Percentiles rank a stretch among this genome's conserved stretches.
Evolutionary conservation across 1,140 invertebrate species (phyloP).

Genomic region (Penaeus chinensis): DNA sequence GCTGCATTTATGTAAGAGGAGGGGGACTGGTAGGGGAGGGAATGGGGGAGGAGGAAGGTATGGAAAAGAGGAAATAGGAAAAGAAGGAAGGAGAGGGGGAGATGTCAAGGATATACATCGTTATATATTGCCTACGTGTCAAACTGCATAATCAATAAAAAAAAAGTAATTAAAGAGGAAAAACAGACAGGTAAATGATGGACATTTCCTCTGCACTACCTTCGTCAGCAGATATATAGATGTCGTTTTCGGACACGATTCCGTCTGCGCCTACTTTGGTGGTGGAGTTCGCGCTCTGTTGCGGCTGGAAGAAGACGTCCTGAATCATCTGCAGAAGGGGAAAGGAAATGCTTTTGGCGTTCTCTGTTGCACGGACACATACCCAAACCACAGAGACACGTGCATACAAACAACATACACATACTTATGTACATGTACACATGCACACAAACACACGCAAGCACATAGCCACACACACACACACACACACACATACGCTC

Average conservation of each 20-base stretch:
- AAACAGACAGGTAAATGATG: background rate
- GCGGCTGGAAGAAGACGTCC: background rate
- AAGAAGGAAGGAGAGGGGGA: background rate
- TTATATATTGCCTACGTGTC: too few relatives aligned
- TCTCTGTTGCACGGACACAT: too few relatives aligned
- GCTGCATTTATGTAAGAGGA: background rate
- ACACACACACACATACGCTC: too few relatives aligned
- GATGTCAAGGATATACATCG: background rate
- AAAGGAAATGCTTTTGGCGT: background rate
- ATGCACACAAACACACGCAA: background rate
- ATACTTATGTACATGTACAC: too few relatives aligned
- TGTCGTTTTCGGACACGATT: background rate
- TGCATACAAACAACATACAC: too few relatives aligned
- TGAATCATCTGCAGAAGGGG: background rate
- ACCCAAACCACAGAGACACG: too few relatives aligned
- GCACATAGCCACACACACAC: too few relatives aligned
- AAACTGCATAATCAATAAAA: too few relatives aligned
- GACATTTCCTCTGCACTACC: background rate
- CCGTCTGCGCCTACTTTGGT: background rate
- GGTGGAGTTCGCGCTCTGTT: background rate
- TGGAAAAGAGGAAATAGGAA: background rate
- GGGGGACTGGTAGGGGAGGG: background rate
- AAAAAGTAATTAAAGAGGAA: background rate
- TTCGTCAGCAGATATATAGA: background rate
- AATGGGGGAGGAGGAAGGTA: background rate